Base-by-base conservation (phyloP, 2,888 invertebrate genomes). In the Timema podura region DNA sequence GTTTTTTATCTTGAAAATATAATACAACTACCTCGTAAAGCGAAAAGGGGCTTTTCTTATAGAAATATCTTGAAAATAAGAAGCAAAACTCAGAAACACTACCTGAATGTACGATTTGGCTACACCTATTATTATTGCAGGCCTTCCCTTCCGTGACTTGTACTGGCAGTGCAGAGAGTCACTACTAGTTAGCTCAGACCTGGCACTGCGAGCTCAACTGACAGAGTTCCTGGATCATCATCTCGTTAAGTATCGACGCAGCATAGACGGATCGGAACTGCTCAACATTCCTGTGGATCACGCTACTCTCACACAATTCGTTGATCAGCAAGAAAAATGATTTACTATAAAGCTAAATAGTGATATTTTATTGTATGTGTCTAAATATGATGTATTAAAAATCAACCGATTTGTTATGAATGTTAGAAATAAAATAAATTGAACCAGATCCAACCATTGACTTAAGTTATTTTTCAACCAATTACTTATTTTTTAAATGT, bases 151-250 rank as follows among this genome's bases (percentile, higher is more conserved):
- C 80, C 92, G 91, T 79, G 93, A 95, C 76, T 81, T 95, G 48
- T 97, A 96, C 80, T 88, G 89, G 74, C 85, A 88, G 74, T 92
- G 94, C 76, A 87, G 96, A 57, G 96, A 96, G 81, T 88, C 89
- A 30, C 97, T 98, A 81, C 84, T 97, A 51, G 97, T 96, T 0
- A 97, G 95, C 80, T 94, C 95, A 0, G 97, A 98, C 81, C 85
- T 93, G 69, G 95, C 95, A 0, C 82, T 98, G 71, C 87, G 96
- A 75, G 92, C 96, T 6, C 96, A 97, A 78, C 85, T 98, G 5
- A 96, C 93, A 0, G 98, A 98, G 82, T 98, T 98, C 82, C 83
- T 93, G 66, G 98, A 98, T 82, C 98, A 98, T 81, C 94, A 96
- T 80, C 85, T 98, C 76, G 88, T 97, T 6, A 91, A 89, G 80